Percentiles rank a stretch among this genome's conserved stretches.
Conservation (phyloP, 1,140 invertebrate species). For the Listronotus bonariensis region DNA sequence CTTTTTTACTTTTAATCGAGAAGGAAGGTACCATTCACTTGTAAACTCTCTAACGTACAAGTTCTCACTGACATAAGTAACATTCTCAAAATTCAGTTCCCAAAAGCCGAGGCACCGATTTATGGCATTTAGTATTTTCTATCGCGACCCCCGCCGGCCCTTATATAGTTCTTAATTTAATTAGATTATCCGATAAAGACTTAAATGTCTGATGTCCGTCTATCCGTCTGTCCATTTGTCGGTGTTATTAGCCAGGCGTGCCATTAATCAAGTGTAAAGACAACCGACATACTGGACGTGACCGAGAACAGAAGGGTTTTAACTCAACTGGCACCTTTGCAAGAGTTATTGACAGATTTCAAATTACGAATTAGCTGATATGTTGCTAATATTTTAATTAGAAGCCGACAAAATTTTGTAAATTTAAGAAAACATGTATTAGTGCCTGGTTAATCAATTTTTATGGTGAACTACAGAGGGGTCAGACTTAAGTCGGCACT, state of each 20-base stretch:
- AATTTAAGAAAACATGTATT: no score
- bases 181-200: conserved; percentile 33
- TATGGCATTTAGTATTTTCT: conserved; percentile 26
- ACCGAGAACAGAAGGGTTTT: conserved; percentile 19
- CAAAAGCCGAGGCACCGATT: conserved; percentile 22
- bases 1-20: neutral
- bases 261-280: conserved; percentile 30
- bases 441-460: no score
- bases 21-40: neutral
- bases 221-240: conserved; percentile 22
- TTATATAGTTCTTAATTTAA: conserved; percentile 32
- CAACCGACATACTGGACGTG: conserved; percentile 30
- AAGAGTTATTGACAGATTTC: neutral
- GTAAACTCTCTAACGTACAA: neutral
- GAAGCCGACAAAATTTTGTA: no score
- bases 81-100: conserved; percentile 23
- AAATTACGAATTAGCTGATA: neutral
- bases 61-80: conserved; percentile 31
- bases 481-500: no score
- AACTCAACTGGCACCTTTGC: neutral
- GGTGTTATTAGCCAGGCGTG: conserved; percentile 28
- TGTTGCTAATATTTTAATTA: neutral
- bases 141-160: conserved; percentile 17
- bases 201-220: conserved; percentile 18
- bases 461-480: no score